Base-by-base conservation (phyloP, 2,797 vertebrate species). In the Discoglossus pictus region DNA sequence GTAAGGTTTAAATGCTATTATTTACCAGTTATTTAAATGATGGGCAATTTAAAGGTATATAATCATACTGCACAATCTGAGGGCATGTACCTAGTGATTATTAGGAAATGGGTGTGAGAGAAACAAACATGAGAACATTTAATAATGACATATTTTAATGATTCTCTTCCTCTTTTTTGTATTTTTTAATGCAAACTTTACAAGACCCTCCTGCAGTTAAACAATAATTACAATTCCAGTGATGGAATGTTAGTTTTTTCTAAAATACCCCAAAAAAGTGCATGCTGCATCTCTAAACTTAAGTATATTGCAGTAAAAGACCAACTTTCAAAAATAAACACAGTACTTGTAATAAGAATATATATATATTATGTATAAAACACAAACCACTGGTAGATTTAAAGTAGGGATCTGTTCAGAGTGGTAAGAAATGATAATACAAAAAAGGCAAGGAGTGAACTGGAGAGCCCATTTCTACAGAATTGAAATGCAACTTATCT, bases 291-390 rank as follows among this genome's bases (percentile, higher is more conserved):
- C 46, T 71, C 68, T 71, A 71, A 71, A 71, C 68, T 34, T 58
- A 64, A 51, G 68, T 64, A 63, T 70, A 71, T 71, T 71, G 68
- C 68, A 70, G 52, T 58, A 71, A 71, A 71, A 71, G 60, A 64
- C 68, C 61, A 64, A 70, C 68, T 71, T 64, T 59, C 60, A 70
- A 70, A 70, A 70, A 70, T 70, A 63, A 70, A 70, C 67, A 70
- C 59, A 63, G 67, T 63, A 70, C 67, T 70, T 70, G 67, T 70
- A 56, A 70, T 70, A 70, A 70, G 60, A 70, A 70, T 70, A 70
- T 70, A 69, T 67, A 68, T 70, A 68, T 67, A 70, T 70, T 63
- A 70, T 70, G 67, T 70, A 70, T 70, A 70, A 70, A 70, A 70
- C 67, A 70, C 67, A 70, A 70, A 70, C 60, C 60, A 70, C 67